Evolutionary conservation across 1,140 invertebrate genomes (phyloP), one percentile per base, ranked within the genome.

Genomic region (Drosophila navojoa): DNA sequence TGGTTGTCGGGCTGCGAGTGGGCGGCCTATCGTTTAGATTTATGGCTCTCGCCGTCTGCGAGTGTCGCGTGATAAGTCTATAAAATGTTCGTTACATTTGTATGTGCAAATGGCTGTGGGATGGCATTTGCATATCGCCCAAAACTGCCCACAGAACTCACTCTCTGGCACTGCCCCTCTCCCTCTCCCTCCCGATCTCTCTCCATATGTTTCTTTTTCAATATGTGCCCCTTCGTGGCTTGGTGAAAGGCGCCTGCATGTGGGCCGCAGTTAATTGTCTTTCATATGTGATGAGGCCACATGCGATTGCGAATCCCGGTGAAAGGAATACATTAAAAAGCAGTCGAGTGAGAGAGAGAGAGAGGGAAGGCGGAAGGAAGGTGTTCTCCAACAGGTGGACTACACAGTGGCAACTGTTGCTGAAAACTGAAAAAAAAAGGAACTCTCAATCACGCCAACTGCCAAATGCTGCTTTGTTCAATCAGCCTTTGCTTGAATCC

Each of bases 31-130:
- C 82, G 84, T 68, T 86, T 86, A 86, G 79, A 86, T 86, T 86
- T 86, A 86, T 86, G 82, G 63, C 47, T 54, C 76, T 69, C 80
- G 38, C 42, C 3, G 15, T 50, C n/a, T 50, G 45, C n/a, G 75
- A 75, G 64, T 85, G 82, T 87, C 82, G 82, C 82, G 82, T 86
- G 82, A 86, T 86, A 86, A 87, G 82, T 86, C 82, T 86, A 86
- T 86, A 86, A 86, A 86, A 87, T 86, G 82, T 81, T 72, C 58
- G 64, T 76, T 72, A 86, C 79, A 86, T 86, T 86, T 86, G 82
- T 86, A 82, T 71, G 79, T 82, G 82, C 82, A 87, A 89, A 81
- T 86, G 82, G 59, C 79, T 76, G 82, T 86, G 82, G 82, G 79
- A 62, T 68, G 82, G 15, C 13, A 82, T 87, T 86, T 86, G 81